A percentile compares a stretch with the other conserved stretches of the same genome.
These are phyloP conservation scores for Meliscaeva auricollis DNA, from an alignment of 2,888 invertebrate genomes.

Conservation along the genomic window DNA sequence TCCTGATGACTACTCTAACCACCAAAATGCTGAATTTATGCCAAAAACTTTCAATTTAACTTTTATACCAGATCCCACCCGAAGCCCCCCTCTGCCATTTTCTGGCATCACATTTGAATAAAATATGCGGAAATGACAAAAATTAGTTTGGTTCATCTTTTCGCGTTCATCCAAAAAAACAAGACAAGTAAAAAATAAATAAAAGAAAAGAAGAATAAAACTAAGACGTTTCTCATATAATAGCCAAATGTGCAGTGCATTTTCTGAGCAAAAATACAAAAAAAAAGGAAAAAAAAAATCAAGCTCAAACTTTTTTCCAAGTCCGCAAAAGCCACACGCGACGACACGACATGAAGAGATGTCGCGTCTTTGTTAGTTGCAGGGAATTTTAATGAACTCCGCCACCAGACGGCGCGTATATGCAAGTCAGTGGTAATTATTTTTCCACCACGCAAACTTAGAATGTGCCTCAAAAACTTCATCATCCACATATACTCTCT, in stretches of 20 bases:
- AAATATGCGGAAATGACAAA: constrained; percentile 73
- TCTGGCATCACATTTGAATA: constrained; percentile 62
- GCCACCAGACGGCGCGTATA: constrained; percentile 62
- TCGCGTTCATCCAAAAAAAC: constrained; percentile 1
- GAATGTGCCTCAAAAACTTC: constrained; percentile 36
- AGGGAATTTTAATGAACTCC: constrained; percentile 73
- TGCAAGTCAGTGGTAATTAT: constrained; percentile 71
- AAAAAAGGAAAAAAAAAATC: constrained; percentile 9
- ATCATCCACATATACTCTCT: constrained; percentile 23
- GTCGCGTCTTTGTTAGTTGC: constrained; percentile 34
- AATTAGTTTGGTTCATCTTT: constrained; percentile 69
- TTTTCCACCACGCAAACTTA: constrained; percentile 38
- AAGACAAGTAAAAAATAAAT: constrained; percentile 1
- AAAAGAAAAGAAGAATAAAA: constrained; percentile 6
- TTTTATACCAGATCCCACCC: constrained; percentile 32
- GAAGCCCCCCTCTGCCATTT: neutral
- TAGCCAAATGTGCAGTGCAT: constrained; percentile 60
- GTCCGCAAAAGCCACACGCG: constrained; percentile 62
- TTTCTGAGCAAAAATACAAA: neutral
- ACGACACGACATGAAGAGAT: constrained; percentile 56
- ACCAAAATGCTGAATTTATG: constrained; percentile 49
- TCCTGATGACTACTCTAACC: neutral
- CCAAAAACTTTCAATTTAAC: constrained; percentile 70
- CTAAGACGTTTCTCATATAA: constrained; percentile 21
- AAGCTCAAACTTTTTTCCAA: constrained; percentile 43